These are phyloP conservation scores for Meloidogyne exigua DNA, from an alignment of 1,140 invertebrate species.

Conservation along the genomic window DNA sequence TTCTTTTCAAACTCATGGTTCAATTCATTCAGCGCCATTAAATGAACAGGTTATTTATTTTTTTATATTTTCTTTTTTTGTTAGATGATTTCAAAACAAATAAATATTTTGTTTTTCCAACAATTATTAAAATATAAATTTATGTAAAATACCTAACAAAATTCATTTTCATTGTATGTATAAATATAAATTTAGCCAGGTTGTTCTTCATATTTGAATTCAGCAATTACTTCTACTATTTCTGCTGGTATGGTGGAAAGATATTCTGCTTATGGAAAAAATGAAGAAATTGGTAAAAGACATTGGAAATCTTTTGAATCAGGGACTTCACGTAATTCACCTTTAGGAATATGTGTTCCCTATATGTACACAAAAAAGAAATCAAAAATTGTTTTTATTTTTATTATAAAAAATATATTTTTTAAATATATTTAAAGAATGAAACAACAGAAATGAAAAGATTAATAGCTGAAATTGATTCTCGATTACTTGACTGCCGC, in stretches of 20 bases:
- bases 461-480: constrained; percentile 56
- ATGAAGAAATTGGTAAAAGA: constrained; percentile 26
- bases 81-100: too few species aligned
- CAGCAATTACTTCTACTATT: neutral
- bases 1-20: constrained; percentile 17
- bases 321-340: constrained; percentile 52
- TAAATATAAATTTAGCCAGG: neutral
- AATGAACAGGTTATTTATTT: neutral
- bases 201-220: constrained; percentile 3
- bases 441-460: constrained; percentile 53
- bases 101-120: too few species aligned
- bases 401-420: constrained; percentile 10
- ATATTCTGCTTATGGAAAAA: constrained; percentile 10
- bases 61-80: too few species aligned
- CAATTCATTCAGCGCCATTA: constrained; percentile 13
- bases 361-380: constrained; percentile 46
- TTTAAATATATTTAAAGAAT: constrained; percentile 41
- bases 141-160: too few species aligned
- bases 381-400: constrained; percentile 43
- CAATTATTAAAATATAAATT: too few species aligned
- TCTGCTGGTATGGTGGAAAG: neutral
- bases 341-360: constrained; percentile 50
- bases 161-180: neutral
- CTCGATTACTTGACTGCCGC: constrained; percentile 47
- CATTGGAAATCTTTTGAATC: constrained; percentile 58